These are phyloP conservation scores for Pygoscelis antarcticus DNA, from an alignment of 2,113 vertebrate genomes.

Conservation along the genomic window DNA sequence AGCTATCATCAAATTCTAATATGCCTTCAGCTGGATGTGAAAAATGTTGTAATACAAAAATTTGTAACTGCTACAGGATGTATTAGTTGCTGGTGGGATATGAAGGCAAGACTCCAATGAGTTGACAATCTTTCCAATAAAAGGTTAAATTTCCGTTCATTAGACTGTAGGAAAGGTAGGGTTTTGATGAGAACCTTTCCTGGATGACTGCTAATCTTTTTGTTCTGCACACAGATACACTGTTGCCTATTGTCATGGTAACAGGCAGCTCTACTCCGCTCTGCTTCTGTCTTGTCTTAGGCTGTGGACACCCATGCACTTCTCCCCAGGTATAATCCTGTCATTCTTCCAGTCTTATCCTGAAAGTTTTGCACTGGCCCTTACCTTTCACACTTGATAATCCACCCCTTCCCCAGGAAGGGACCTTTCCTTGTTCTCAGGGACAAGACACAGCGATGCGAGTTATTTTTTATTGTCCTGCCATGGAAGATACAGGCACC, in stretches of 20 bases:
- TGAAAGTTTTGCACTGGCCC: background rate
- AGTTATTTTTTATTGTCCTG: background rate
- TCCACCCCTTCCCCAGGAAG: background rate
- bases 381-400: background rate
- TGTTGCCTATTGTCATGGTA: constrained; percentile 58
- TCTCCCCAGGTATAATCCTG: background rate
- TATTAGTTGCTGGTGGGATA: background rate
- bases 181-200: constrained; percentile 7
- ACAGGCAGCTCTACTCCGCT: background rate
- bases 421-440: background rate
- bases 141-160: background rate
- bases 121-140: background rate
- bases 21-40: background rate
- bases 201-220: constrained; percentile 17
- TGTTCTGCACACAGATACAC: background rate
- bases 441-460: background rate
- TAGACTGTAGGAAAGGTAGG: background rate
- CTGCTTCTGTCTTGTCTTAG: background rate
- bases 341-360: background rate
- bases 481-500: background rate
- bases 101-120: background rate
- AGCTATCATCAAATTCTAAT: background rate
- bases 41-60: background rate
- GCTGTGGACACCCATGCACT: background rate
- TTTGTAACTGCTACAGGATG: background rate